Base-by-base conservation (phyloP, 2,888 invertebrate species). In the Horisme vitalbata region DNA sequence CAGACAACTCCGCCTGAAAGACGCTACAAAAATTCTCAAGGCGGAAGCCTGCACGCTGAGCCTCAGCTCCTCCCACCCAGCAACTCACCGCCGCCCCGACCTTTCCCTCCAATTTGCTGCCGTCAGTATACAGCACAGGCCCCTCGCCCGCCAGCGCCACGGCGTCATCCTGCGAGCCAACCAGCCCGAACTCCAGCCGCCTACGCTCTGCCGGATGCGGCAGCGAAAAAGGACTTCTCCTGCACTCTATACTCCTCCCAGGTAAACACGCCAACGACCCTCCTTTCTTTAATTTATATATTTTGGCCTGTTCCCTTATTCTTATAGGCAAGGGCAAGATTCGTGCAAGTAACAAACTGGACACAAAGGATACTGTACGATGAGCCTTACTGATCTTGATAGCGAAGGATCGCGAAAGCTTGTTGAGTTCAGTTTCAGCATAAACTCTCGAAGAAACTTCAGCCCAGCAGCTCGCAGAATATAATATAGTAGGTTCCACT, bases 301-400 rank as follows among this genome's bases (percentile, higher is more conserved):
- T n/a, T 5, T n/a, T 8, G 1, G 9, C 13, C 2, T 35, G 13
- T 9, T 35, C 35, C 14, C 10, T 35, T 5, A 13, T 13, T 8
- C 35, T 12, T 6, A 35, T 4, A 0, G 14, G 7, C 0, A 43
- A 13, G 3, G 23, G 28, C 0, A 46, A 6, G 1, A 44, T 0
- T 4, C 46, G 37, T 0, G 46, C 35, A 1, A 44, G 14, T 0
- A 27, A 2, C 4, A 44, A 2, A 1, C 43, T 38, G 0, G 45
- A 32, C 7, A 14, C 14, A 0, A 36, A n/a, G 0, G 46, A 41
- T 0, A 28, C 33, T 0, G 45, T 52, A 6, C 35, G 21, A 31
- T 52, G 45, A 0, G 33, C 15, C 21, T 23, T 48, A 0, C 9
- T 6, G 0, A 41, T 41, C 9, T 33, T 45, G 10, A 41, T 43